Base-by-base conservation (phyloP, 2,113 vertebrate species). In the Macroglossus sobrinus region DNA sequence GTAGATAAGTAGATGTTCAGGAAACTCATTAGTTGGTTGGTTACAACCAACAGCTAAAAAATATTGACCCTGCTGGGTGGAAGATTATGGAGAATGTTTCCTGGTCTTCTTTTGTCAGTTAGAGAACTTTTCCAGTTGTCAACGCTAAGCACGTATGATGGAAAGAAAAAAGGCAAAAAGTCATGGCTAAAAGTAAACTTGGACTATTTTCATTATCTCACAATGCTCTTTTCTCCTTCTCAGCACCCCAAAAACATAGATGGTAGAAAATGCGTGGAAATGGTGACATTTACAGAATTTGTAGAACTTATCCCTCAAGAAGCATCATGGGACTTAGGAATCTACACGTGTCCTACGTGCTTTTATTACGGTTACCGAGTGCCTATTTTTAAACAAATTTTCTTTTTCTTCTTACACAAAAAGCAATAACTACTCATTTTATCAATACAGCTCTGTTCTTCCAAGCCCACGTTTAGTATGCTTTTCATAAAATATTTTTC, bases 401-500 rank as follows among this genome's bases (percentile, higher is more conserved):
- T 74, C 76, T 16, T 38, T 91, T 85, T 90, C 28, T 69, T 38
- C 64, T 63, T 24, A 26, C 35, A 28, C 4, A 19, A 55, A 55
- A 84, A 55, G 40, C 78, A 84, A 35, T 21, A 50, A 13, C 43
- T 40, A 45, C 53, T 76, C 74, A 35, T 71, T 53, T 45, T 59
- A 82, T 55, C 53, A 33, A 12, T 1, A 12, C 21, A 40, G 38
- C 79, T 80, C 74, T 63, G 18, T 47, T 63, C 71, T 55, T 89
- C 28, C 43, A 38, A 63, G 53, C 28, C 38, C 78, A 63, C 22
- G 40, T 79, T 61, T 57, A 24, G 66, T 40, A 24, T 7, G 15
- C 85, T 71, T 95, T 82, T 81, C 88, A 38, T 35, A 66, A 96
- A 59, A 53, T 53, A 64, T 53, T 45, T 91, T 95, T 59, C 91